These are phyloP conservation scores for Acrocephalus arundinaceus DNA, from an alignment of 2,113 vertebrate genomes.

Conservation along the genomic window DNA sequence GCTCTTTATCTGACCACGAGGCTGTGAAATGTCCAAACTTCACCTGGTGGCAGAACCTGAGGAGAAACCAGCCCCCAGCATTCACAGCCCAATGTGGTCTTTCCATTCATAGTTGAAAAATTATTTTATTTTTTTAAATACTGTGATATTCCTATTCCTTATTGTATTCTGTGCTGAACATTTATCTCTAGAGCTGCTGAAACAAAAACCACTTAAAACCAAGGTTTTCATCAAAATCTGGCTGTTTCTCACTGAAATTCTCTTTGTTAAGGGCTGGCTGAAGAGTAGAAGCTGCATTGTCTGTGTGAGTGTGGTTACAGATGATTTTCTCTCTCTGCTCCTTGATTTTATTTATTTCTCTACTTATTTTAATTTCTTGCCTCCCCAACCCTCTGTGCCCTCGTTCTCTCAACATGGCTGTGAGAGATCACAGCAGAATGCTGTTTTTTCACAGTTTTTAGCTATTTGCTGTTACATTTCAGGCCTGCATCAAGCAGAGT, in stretches of 20 bases:
- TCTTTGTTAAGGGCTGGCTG: background rate
- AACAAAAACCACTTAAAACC: background rate
- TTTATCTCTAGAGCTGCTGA: background rate
- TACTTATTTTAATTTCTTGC: background rate
- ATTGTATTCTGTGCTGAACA: background rate
- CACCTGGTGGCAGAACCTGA: background rate
- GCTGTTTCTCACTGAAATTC: background rate
- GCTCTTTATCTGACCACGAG: background rate
- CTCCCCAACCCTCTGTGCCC: background rate
- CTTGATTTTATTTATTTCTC: background rate
- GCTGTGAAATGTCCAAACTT: background rate
- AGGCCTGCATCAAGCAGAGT: background rate
- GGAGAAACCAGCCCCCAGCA: background rate
- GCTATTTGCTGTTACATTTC: background rate
- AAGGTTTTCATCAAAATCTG: background rate
- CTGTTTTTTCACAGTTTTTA: background rate
- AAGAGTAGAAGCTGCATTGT: background rate
- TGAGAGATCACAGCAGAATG: background rate
- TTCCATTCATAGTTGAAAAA: background rate
- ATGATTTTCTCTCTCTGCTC: background rate
- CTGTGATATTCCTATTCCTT: background rate
- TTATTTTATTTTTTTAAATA: too few relatives aligned
- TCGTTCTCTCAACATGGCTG: fast-evolving
- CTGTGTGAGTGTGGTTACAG: background rate
- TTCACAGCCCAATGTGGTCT: fast-evolving